Evolutionary conservation across 2,888 invertebrate species (phyloP), one percentile per base, ranked within the genome.

Genomic region (Oithona nana): DNA sequence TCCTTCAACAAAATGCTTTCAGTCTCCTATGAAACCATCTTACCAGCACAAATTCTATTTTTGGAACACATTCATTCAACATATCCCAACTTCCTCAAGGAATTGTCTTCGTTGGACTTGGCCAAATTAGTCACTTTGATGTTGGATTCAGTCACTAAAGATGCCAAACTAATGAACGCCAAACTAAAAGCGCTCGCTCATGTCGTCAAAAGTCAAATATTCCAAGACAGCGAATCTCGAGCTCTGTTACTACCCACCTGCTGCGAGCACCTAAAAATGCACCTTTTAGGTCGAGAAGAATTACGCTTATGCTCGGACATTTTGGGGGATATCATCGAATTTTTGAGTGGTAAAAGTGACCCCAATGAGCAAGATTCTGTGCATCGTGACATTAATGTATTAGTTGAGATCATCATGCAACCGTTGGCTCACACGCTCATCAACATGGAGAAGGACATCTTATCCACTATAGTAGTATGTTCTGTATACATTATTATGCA

Each of bases 291-390:
- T 0, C 80, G 87, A 24, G 87, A 88, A 69, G 90, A 92, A 70
- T 74, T 92, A 31, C 78, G 83, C 16, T 79, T 87, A 3, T 89
- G 89, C 70, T 85, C 89, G 0, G 87, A 87, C 64, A 88, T 93
- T 68, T 75, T 94, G 11, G 85, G 86, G 0, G 90, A 92, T 71
- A 81, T 93, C 30, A 79, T 93, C 22, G 80, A 78, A 52, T 80
- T 78, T 68, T 71, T 83, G 22, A 79, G 79, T 11, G 39, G 8
- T 16, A 39, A 39, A 11, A 39, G 16, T 39, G 39, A 39, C 39
- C 39, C n/a, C n/a, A n/a, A 39, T 39, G 39, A 39, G 8, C 39
- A 11, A 16, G 16, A 39, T 39, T 6, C 39, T 11, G 39, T 39
- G 8, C 39, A 39, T 11, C 6, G 16, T 11, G 39, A 39, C 16